These are phyloP conservation scores for Anoplopoma fimbria DNA, from an alignment of 2,113 vertebrate species.

Conservation along the genomic window DNA sequence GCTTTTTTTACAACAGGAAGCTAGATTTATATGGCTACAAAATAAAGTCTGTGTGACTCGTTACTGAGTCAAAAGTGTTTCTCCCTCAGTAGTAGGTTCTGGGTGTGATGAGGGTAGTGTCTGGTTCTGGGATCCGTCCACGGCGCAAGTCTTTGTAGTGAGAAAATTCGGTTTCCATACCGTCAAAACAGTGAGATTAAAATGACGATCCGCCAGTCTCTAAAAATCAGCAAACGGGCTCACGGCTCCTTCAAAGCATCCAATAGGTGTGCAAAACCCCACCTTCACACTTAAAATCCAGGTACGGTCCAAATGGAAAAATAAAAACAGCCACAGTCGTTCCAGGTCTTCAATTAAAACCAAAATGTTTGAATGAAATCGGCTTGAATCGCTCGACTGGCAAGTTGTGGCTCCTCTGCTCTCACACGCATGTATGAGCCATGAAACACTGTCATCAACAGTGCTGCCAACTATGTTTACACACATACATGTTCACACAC, in stretches of 20 bases:
- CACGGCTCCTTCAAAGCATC: conserved; percentile 49
- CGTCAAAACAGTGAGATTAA: conserved; percentile 35
- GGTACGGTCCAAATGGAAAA: conserved; percentile 37
- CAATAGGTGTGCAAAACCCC: conserved; percentile 53
- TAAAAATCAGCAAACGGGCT: conserved; percentile 24
- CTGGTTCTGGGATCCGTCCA: conserved; percentile 13
- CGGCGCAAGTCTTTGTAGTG: conserved; percentile 27
- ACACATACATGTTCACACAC: neutral
- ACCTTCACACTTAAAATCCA: conserved; percentile 56
- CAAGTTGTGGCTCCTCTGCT: conserved; percentile 26
- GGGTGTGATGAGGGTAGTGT: conserved; percentile 54
- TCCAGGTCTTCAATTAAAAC: conserved; percentile 22
- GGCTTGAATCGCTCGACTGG: conserved; percentile 19
- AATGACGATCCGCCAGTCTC: conserved; percentile 6
- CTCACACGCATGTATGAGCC: neutral
- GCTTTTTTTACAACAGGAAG: conserved; percentile 75
- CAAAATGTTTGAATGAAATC: conserved; percentile 10
- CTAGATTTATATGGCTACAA: conserved; percentile 68
- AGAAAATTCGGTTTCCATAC: conserved; percentile 30
- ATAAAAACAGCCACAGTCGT: conserved; percentile 19
- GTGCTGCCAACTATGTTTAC: conserved; percentile 3
- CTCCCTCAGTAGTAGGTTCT: conserved; percentile 83
- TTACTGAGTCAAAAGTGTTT: conserved; percentile 47
- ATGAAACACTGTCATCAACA: conserved; percentile 19
- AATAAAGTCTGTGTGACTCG: conserved; percentile 53